These are phyloP conservation scores for Sibirionetta formosa DNA, from an alignment of 2,797 vertebrate species.

Conservation along the genomic window DNA sequence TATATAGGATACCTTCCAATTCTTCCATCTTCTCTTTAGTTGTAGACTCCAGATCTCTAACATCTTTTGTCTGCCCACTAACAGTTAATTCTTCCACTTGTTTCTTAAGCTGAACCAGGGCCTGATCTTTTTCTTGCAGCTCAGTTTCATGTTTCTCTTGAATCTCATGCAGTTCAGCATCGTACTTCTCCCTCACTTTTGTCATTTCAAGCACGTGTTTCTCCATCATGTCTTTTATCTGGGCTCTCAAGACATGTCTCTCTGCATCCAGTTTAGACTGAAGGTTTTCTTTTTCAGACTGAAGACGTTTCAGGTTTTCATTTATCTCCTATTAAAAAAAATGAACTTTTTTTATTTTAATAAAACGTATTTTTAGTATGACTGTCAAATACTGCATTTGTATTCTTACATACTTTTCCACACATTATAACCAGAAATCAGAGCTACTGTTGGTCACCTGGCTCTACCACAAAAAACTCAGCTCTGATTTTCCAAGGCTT, in stretches of 20 bases:
- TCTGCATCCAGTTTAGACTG: slow-evolving; percentile 93
- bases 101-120: slow-evolving; percentile 74
- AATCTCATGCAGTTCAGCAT: slow-evolving; percentile 65
- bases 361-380: neutral
- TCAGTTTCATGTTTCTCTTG: slow-evolving; percentile 83
- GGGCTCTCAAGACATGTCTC: slow-evolving; percentile 93
- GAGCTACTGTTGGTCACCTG: neutral
- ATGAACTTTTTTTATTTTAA: neutral
- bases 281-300: slow-evolving; percentile 90
- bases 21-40: slow-evolving; percentile 81
- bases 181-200: slow-evolving; percentile 76
- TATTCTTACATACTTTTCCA: neutral
- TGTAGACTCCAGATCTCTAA: slow-evolving; percentile 24
- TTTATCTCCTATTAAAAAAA: slow-evolving; percentile 81
- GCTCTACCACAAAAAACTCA: neutral
- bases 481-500: neutral
- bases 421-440: neutral
- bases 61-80: slow-evolving; percentile 19
- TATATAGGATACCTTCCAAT: slow-evolving; percentile 85
- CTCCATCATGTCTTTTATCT: slow-evolving; percentile 91
- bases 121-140: slow-evolving; percentile 84
- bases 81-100: slow-evolving; percentile 83
- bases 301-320: slow-evolving; percentile 84
- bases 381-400: neutral
- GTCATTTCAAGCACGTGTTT: slow-evolving; percentile 89